Evolutionary conservation across 2,888 invertebrate species (phyloP).

Genomic region (Mythimna loreyi): DNA sequence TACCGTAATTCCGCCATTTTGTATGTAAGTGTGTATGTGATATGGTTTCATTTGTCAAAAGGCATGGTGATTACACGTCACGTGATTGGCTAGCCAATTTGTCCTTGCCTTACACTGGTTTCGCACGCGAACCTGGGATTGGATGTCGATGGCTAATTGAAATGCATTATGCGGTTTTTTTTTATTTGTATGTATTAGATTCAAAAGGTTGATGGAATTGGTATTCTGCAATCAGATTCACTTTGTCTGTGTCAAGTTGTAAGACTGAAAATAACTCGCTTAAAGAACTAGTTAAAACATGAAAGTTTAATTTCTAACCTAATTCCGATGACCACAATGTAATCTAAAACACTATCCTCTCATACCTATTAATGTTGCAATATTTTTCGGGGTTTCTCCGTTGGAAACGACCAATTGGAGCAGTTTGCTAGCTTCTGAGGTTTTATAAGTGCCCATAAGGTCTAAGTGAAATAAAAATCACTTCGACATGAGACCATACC

Average conservation of each 20-base stretch:
- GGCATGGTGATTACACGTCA: conserved; percentile 24
- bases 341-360: too few species aligned
- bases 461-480: too few species aligned
- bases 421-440: too few species aligned
- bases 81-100: conserved; percentile 49
- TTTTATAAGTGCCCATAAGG: too few species aligned
- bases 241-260: neutral
- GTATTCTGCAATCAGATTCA: neutral
- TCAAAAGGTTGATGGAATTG: neutral
- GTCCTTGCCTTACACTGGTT: conserved; percentile 32
- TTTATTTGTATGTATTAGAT: neutral
- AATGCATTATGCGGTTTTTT: conserved; percentile 23
- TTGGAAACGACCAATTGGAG: too few species aligned
- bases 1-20: conserved; percentile 48
- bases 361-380: too few species aligned
- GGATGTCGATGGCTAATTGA: conserved; percentile 30
- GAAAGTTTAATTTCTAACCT: too few species aligned
- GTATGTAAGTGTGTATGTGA: conserved; percentile 43
- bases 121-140: conserved; percentile 44
- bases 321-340: too few species aligned
- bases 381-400: too few species aligned
- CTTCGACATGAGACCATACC: too few species aligned
- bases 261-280: neutral
- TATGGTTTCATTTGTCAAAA: conserved; percentile 51
- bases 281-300: neutral